These are phyloP conservation scores for Macaria notata DNA, from an alignment of 2,888 invertebrate genomes.

Conservation along the genomic window DNA sequence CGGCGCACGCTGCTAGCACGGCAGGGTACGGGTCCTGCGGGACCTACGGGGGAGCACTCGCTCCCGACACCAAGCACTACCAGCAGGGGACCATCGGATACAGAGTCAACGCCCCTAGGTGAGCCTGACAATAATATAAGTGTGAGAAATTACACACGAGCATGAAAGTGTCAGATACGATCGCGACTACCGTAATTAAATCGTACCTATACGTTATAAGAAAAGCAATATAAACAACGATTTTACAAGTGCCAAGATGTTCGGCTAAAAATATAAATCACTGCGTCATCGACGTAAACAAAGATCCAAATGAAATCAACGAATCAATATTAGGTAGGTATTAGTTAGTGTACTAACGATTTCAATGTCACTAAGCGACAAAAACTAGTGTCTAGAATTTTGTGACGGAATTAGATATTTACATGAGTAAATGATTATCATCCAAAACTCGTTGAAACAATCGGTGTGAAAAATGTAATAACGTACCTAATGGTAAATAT, in stretches of 20 bases:
- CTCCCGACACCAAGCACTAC: conserved; percentile 78
- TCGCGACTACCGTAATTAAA: conserved; percentile 19
- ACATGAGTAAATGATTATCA: conserved; percentile 6
- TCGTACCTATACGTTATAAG: not conserved
- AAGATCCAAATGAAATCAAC: conserved; percentile 13
- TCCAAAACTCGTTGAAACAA: not conserved
- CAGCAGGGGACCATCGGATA: conserved; percentile 81
- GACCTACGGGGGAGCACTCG: conserved; percentile 71
- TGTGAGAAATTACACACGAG: conserved; percentile 22
- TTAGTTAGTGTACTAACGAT: not conserved
- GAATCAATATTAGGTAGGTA: conserved; percentile 1
- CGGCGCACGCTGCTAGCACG: conserved; percentile 85
- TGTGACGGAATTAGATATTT: too few relatives aligned
- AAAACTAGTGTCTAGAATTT: too few relatives aligned
- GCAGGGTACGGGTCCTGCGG: conserved; percentile 79
- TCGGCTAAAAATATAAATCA: conserved; percentile 21
- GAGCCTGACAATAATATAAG: conserved; percentile 52
- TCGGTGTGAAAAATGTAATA: too few relatives aligned
- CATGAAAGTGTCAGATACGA: conserved; percentile 22
- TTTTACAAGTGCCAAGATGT: conserved; percentile 23
- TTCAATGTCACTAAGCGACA: too few relatives aligned
- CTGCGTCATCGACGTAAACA: conserved; percentile 25
- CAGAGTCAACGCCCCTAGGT: conserved; percentile 85
- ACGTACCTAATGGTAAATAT: too few relatives aligned
- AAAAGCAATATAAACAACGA: conserved; percentile 22